These are phyloP conservation scores for Acomys russatus DNA, from an alignment of 2,797 vertebrate species.

Conservation along the genomic window DNA sequence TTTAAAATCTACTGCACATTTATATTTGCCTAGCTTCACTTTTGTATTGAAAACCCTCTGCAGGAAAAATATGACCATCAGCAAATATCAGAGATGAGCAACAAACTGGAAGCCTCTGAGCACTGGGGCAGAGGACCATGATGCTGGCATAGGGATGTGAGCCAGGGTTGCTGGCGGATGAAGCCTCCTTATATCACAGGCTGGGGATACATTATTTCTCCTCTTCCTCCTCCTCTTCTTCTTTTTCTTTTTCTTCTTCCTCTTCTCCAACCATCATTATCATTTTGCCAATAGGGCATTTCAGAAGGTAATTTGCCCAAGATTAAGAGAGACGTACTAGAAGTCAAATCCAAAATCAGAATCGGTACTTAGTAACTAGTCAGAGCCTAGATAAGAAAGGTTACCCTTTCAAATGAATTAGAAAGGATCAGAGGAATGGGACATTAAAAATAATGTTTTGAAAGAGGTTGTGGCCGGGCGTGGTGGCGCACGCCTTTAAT, in stretches of 20 bases:
- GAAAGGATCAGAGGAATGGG: constrained; percentile 9
- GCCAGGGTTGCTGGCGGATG: background rate
- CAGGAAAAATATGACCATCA: constrained; percentile 21
- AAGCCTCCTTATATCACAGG: background rate
- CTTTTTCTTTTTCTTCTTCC: no score
- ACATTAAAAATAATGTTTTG: background rate
- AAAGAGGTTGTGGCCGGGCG: background rate
- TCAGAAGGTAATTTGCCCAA: constrained; percentile 37
- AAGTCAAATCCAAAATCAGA: background rate
- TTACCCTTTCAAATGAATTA: constrained; percentile 38
- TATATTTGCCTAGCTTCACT: constrained; percentile 4
- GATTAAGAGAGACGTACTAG: constrained; percentile 12
- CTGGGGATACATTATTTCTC: background rate
- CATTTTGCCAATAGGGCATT: constrained; percentile 55
- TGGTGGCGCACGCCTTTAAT: no score
- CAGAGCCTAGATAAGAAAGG: constrained; percentile 18
- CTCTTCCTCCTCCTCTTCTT: no score
- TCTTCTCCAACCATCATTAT: background rate
- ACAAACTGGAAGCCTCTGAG: background rate
- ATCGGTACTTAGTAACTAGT: background rate
- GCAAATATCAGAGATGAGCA: constrained; percentile 32
- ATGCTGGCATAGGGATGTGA: background rate
- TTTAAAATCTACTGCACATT: constrained; percentile 33
- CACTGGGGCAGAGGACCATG: background rate
- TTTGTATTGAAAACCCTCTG: background rate